Base-by-base conservation (phyloP, 23 tunicate genomes). In the Aplidium turbinatum region DNA sequence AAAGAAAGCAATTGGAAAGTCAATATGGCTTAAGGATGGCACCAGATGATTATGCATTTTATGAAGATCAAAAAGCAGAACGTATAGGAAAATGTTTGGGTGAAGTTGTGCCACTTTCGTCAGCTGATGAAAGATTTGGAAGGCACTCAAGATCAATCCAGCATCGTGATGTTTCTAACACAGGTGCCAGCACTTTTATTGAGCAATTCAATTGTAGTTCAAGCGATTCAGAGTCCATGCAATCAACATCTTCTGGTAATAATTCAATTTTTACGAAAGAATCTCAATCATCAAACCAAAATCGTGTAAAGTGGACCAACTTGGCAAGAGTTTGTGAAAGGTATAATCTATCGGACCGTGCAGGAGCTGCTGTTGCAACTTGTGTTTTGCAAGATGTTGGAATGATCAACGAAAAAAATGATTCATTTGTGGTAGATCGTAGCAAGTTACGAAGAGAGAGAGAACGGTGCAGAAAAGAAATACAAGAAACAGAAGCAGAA, bases 331-430 rank as follows among this genome's bases (percentile, higher is more conserved):
- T n/a, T 5, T 68, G 60, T n/a, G 75, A 68, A 34, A 68, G 75
- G 60, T 68, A 68, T 68, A 9, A 68, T 9, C 22, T 68, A 6
- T 38, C 75, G 26, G 75, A 68, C 61, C 18, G 66, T 28, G 75
- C 75, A 34, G 75, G 60, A 33, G 75, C 75, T 68, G 75, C 75
- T 33, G 75, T 38, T 38, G 75, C 75, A 9, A 38, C 75, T n/a
- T 5, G 75, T 38, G 75, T 20, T 19, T 68, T 68, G 22, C 75
- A 68, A 68, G 75, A 68, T 38, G 4, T 68, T 68, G 75, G 60
- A 35, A 34, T 68, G 22, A 35, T 68, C 3, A 31, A 34, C 22
- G 25, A 34, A 68, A 27, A 68, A 33, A 68, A 68, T 68, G 16
- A 68, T 33, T 5, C 75, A 39, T 35, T 68, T 33, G 75, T 68